Conservation (phyloP, 2,113 vertebrate species). For the Trinectes maculatus region DNA sequence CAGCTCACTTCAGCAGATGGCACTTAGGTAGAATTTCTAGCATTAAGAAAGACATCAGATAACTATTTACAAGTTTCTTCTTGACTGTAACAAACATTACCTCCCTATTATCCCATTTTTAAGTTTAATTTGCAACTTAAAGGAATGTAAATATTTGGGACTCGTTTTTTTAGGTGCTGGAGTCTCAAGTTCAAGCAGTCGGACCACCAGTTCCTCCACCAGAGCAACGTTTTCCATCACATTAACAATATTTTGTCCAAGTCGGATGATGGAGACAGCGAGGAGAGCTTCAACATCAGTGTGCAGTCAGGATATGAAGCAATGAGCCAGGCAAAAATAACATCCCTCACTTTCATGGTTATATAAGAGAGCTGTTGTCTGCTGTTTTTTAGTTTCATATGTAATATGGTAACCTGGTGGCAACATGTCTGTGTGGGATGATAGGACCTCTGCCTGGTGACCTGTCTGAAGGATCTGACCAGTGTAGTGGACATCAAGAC, state of each 20-base stretch:
- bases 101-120: neutral
- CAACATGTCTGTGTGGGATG: slow-evolving; percentile 1
- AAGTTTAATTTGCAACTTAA: neutral
- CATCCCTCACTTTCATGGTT: neutral
- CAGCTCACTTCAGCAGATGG: slow-evolving; percentile 98
- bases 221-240: slow-evolving; percentile 99
- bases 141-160: neutral
- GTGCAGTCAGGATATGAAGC: slow-evolving; percentile 97
- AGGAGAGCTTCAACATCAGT: slow-evolving; percentile 98
- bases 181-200: slow-evolving; percentile 99
- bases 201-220: slow-evolving; percentile 98
- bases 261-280: slow-evolving; percentile 98
- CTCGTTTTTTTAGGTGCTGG: slow-evolving; percentile 87
- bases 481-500: slow-evolving; percentile 98
- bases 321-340: slow-evolving; percentile 88
- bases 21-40: slow-evolving; percentile 85
- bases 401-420: neutral
- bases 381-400: neutral
- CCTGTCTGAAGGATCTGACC: slow-evolving; percentile 95
- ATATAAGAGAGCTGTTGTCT: neutral
- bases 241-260: slow-evolving; percentile 99
- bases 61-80: too few species aligned
- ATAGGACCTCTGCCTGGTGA: slow-evolving; percentile 94
- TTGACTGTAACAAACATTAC: too few species aligned
- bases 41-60: too few species aligned